Base-by-base conservation (phyloP, 2,888 invertebrate species). In the Sphecodes monilicornis region DNA sequence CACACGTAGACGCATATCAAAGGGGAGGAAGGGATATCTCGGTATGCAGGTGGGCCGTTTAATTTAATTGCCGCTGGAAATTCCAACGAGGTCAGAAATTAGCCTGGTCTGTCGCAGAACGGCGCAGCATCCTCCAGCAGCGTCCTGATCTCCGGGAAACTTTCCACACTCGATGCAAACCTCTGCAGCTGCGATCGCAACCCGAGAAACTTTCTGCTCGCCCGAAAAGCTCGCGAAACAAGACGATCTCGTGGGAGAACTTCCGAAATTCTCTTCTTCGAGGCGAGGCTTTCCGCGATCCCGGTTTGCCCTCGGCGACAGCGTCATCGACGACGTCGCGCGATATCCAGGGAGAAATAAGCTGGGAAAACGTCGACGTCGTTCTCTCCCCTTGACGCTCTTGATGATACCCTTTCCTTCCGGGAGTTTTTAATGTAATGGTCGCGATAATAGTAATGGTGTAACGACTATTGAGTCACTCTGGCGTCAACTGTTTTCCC, bases 1-100 rank as follows among this genome's bases (percentile, higher is more conserved):
- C 70, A 66, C 82, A 70, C 82, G 80, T 80, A 74, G 82, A 22
- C 75, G 54, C 81, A 39, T 70, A 77, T 73, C 81, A 66, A 36
- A 72, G 13, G 29, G 43, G 43, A 29, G 22, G 54, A 43, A 60
- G 72, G 57, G 57, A 69, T 57, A 64, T 73, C 72, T 80, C 64
- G 88, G 88, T 82, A 88, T 89, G 89, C 79, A 74, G 69, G 73
- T 64, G 74, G 75, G 78, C 76, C 87, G 80, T 88, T 89, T 88
- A 88, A 88, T 88, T 88, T 88, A 88, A 89, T 87, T 74, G 78
- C 77, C 72, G 72, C 54, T 29, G 71, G 87, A 89, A 82, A 88
- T 88, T 89, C 88, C 87, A 39, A 36, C 76, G 78, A 70, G 82
- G 78, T 85, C 82, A 85, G 82, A 73, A 84, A 88, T 87, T 86